Evolutionary conservation across 2,113 vertebrate genomes (phyloP), one percentile per base, ranked within the genome.

Genomic region (Aldabrachelys gigantea): DNA sequence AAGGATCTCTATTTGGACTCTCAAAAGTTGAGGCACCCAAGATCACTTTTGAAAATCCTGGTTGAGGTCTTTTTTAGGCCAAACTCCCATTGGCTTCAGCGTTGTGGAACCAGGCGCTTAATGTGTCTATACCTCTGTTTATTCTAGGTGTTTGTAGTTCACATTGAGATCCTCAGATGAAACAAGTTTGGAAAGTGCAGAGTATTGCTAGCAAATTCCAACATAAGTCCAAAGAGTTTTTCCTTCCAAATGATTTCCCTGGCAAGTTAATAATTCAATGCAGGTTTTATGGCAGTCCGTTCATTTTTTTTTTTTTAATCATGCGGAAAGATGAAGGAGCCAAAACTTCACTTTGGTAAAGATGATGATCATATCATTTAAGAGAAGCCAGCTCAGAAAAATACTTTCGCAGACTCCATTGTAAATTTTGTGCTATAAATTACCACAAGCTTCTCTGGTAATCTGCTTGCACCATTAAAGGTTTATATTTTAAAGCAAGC

Each of bases 191-290:
- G 49, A 82, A 87, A 93, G 81, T 85, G 85, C 93, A 5, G 47
- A 92, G 89, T 22, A 57, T 78, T 95, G 82, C 89, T 25, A 22
- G 10, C 17, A 79, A 65, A 69, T 92, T 94, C 27, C 41, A 59
- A 5, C 29, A 8, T 17, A 82, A 82, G 10, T 27, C 62, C 44
- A 50, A 96, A 91, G 87, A 89, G 17, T 8, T 96, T 93, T 95
- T 52, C 54, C 93, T 94, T 79, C 59, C n/a, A 93, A 49, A 84
- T 12, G 38, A 35, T 35, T n/a, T 91, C 95, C 95, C 93, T 95
- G 14, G 86, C 54, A 96, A 97, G 95, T 97, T 97, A 97, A 96
- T 97, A 96, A 97, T 96, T 96, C 91, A 96, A 52, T 13, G 44
- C 89, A 94, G 80, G 91, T 97, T 96, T 96, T 47, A 16, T 17